phyloP scores from a whole-genome alignment of 2,888 invertebrate genomes.

The Temnothorax rugatulus region DNA sequence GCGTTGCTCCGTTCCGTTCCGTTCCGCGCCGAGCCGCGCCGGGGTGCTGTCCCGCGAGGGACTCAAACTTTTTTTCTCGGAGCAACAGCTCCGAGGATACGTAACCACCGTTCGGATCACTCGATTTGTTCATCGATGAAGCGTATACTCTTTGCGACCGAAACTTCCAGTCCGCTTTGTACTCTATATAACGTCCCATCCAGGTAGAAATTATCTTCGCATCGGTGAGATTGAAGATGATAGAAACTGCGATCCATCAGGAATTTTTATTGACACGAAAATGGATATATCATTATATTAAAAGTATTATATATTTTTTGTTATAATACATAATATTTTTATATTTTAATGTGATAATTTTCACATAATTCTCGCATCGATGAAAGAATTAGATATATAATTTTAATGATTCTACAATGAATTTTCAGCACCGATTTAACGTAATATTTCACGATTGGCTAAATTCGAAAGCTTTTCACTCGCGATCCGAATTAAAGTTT shows the following conservation, averaged over 20 bases:
- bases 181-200: background rate
- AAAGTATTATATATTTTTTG: background rate
- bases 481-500: slow-evolving; percentile 39
- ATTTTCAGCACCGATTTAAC: slow-evolving; percentile 2
- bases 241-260: background rate
- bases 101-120: slow-evolving; percentile 67
- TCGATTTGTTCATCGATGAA: slow-evolving; percentile 48
- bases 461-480: slow-evolving; percentile 8
- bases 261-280: background rate
- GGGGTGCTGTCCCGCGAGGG: slow-evolving; percentile 71
- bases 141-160: background rate
- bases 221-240: background rate
- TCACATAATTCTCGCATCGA: background rate
- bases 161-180: slow-evolving; percentile 10
- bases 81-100: slow-evolving; percentile 70
- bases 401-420: background rate
- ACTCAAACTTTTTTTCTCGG: slow-evolving; percentile 72
- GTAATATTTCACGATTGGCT: slow-evolving; percentile 41
- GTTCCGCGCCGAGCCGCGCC: slow-evolving; percentile 37
- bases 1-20: slow-evolving; percentile 25
- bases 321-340: background rate
- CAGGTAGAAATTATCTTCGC: background rate
- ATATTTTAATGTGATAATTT: background rate
- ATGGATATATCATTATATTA: background rate
- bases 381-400: background rate